Percentiles rank a stretch among this genome's conserved stretches.
These are phyloP conservation scores for Takifugu ocellatus DNA, from an alignment of 2,797 vertebrate species.

Conservation along the genomic window DNA sequence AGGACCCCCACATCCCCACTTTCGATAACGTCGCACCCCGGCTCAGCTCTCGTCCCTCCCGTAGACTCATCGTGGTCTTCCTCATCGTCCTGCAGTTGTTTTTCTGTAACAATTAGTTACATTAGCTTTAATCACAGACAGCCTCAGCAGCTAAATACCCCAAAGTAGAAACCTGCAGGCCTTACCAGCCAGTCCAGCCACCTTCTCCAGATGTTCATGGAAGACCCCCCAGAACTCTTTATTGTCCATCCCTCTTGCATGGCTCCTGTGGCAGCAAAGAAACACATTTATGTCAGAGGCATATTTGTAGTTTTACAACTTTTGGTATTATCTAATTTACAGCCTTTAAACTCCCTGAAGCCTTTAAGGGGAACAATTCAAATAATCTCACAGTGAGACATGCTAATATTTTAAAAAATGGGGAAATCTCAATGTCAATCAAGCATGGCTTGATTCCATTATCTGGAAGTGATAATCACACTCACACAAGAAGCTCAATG, in stretches of 20 bases:
- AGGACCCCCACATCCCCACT: slow-evolving; percentile 76
- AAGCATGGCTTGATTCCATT: no score
- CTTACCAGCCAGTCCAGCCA: slow-evolving; percentile 85
- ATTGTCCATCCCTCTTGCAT: slow-evolving; percentile 94
- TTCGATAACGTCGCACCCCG: slow-evolving; percentile 69
- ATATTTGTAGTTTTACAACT: no score
- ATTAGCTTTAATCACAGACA: background rate
- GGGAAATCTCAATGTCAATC: no score
- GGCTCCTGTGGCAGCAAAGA: slow-evolving; percentile 74
- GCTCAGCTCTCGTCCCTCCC: slow-evolving; percentile 12
- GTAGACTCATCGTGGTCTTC: slow-evolving; percentile 23
- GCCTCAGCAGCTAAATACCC: no score
- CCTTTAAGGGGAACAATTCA: no score
- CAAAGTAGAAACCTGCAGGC: background rate
- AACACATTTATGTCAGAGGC: background rate
- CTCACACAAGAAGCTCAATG: slow-evolving; percentile 90
- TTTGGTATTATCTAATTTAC: no score
- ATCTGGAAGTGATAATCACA: slow-evolving; percentile 3
- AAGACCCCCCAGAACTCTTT: slow-evolving; percentile 93
- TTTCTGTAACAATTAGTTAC: slow-evolving; percentile 71
- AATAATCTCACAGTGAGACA: no score
- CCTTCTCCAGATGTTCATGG: slow-evolving; percentile 88
- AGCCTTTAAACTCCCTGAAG: no score
- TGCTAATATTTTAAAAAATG: no score
- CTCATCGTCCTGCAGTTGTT: slow-evolving; percentile 74